Evolutionary conservation across 2,113 vertebrate genomes (phyloP).

Genomic region (Nansenia antarctica): DNA sequence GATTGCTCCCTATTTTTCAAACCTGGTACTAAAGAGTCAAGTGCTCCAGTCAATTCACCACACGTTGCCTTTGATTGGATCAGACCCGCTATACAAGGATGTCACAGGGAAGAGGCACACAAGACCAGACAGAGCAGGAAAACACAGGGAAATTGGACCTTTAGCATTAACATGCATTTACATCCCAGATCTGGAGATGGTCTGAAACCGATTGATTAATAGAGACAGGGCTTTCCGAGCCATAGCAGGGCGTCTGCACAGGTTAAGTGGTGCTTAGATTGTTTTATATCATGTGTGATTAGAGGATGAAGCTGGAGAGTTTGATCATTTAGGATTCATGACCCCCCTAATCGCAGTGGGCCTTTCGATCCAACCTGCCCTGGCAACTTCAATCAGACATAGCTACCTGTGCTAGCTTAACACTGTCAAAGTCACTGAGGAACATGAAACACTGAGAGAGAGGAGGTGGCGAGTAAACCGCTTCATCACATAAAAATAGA

Average conservation of each 20-base stretch:
- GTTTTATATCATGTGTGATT: constrained; percentile 78
- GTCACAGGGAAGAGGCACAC: constrained; percentile 25
- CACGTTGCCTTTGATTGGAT: constrained; percentile 18
- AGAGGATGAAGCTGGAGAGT: constrained; percentile 70
- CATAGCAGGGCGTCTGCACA: constrained; percentile 71
- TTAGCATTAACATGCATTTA: constrained; percentile 66
- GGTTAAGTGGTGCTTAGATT: constrained; percentile 82
- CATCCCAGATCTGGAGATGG: constrained; percentile 62
- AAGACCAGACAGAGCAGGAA: constrained; percentile 11
- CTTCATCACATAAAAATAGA: constrained; percentile 8
- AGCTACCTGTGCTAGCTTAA: constrained; percentile 37
- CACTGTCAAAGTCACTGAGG: constrained; percentile 45
- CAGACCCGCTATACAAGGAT: constrained; percentile 29
- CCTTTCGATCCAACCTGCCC: constrained; percentile 71
- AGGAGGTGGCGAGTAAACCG: constrained; percentile 6
- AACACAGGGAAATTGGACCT: constrained; percentile 31
- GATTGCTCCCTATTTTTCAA: neutral
- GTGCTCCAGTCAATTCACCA: neutral
- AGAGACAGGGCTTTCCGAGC: constrained; percentile 79
- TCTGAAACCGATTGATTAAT: constrained; percentile 78
- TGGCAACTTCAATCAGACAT: constrained; percentile 74
- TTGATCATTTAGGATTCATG: constrained; percentile 67
- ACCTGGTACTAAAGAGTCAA: neutral
- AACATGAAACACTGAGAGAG: constrained; percentile 24
- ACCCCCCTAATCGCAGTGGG: constrained; percentile 62